Conservation (phyloP, 2,113 vertebrate species). For the Hiodon tergisus region DNA sequence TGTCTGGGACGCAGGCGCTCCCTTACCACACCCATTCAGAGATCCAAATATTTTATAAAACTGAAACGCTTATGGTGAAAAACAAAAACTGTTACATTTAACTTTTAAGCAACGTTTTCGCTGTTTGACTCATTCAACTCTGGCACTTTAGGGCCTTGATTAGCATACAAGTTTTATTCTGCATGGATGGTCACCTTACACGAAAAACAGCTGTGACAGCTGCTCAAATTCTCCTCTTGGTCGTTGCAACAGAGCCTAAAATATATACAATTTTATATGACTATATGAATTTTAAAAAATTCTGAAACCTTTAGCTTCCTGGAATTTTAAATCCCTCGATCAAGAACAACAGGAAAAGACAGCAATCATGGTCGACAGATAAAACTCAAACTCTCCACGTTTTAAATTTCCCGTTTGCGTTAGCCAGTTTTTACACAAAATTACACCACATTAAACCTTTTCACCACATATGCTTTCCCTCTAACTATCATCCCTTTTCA, state of each 20-base stretch:
- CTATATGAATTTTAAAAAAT: slow-evolving; percentile 3
- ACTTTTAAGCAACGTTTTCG: no score
- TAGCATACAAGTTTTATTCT: no score
- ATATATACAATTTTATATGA: neutral
- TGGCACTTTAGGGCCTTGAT: no score
- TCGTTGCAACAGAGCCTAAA: neutral
- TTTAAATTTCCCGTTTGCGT: slow-evolving; percentile 3
- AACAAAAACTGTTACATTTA: no score
- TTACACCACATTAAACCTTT: slow-evolving; percentile 6
- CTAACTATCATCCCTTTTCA: slow-evolving; percentile 27
- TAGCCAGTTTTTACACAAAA: neutral
- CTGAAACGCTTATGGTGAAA: no score
- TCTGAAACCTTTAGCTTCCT: neutral
- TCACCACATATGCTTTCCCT: neutral
- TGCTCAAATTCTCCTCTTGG: no score
- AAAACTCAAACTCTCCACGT: neutral
- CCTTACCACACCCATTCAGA: no score
- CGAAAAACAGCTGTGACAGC: no score
- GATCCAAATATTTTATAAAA: no score
- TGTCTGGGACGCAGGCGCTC: no score
- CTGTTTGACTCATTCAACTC: no score
- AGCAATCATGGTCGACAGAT: neutral
- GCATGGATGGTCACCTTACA: no score
- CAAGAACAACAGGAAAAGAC: neutral
- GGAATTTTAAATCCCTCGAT: neutral